Percentiles rank a stretch among this genome's conserved stretches.
phyloP scores from a whole-genome alignment of 2,113 vertebrate species.

The Protobothrops mucrosquamatus region DNA sequence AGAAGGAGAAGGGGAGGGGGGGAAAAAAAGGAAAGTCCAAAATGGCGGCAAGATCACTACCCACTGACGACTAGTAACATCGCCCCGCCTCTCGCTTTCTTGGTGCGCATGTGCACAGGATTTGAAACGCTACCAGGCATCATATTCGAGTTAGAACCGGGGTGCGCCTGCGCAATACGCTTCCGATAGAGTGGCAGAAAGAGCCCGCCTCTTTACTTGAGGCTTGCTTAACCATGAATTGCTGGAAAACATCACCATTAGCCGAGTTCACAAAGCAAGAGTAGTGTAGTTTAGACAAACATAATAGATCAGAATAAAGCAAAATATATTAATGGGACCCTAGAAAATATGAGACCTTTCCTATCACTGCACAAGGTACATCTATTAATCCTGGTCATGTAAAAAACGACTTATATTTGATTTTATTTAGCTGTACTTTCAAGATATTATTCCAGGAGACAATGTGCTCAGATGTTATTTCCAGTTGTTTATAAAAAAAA shows the following conservation, averaged over 20 bases:
- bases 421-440: neutral
- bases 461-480: neutral
- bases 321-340: neutral
- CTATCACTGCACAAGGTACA: neutral
- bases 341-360: neutral
- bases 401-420: neutral
- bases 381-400: neutral
- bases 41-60: slow-evolving; percentile 1
- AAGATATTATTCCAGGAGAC: neutral
- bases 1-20: neutral
- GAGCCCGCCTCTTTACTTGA: neutral
- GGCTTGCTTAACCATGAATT: neutral
- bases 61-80: neutral
- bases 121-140: neutral
- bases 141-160: neutral
- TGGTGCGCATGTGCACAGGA: neutral
- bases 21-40: neutral
- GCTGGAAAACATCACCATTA: neutral
- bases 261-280: neutral
- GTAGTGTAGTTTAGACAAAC: neutral
- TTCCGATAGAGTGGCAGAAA: neutral
- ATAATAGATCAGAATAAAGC: neutral
- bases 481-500: neutral
- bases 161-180: neutral
- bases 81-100: neutral